Evolutionary conservation across 2,113 vertebrate genomes (phyloP), one percentile per base, ranked within the genome.

Genomic region (Cinclus cinclus): DNA sequence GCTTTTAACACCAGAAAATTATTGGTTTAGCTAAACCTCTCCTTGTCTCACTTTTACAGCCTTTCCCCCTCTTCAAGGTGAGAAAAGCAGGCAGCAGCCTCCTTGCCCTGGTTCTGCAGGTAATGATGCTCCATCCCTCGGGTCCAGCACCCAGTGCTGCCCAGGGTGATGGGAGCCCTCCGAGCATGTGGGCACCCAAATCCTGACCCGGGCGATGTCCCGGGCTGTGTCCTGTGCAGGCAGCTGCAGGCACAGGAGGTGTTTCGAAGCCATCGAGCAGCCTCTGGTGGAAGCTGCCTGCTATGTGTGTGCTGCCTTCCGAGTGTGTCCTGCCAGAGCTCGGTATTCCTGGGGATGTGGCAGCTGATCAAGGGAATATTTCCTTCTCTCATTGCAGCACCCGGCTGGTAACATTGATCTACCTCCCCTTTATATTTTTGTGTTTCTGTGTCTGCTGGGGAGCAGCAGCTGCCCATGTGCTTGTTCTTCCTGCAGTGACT

Each of bases 201-300:
- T 9, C 21, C 28, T 3, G 63, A 0, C 13, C 7, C 10, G 7
- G 58, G 69, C 63, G 9, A 13, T 62, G 25, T 49, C 41, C 73
- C 11, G 11, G 35, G 75, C 75, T 4, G 11, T 11, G 37, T 12
- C 42, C 92, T 1, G 65, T 0, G 52, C 79, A 42, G 49, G 64
- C 81, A 44, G 47, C 84, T 20, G 46, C 83, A 11, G 86, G 39
- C 70, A 18, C 3, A 21, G 2, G 62, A 15, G 1, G 3, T 8
- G 16, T 22, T 96, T 55, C 11, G 3, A 91, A 94, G 96, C 91
- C 59, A 67, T 81, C 68, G 85, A 96, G 97, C 92, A 91, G 39
- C 97, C 97, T 95, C 96, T 97, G 94, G 37, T 91, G 95, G 95
- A 86, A n/a, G 92, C 52, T 75, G 49, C 52, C 46, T 73, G 91